These are phyloP conservation scores for Ceratina australensis DNA, from an alignment of 1,140 invertebrate genomes.

Conservation along the genomic window DNA sequence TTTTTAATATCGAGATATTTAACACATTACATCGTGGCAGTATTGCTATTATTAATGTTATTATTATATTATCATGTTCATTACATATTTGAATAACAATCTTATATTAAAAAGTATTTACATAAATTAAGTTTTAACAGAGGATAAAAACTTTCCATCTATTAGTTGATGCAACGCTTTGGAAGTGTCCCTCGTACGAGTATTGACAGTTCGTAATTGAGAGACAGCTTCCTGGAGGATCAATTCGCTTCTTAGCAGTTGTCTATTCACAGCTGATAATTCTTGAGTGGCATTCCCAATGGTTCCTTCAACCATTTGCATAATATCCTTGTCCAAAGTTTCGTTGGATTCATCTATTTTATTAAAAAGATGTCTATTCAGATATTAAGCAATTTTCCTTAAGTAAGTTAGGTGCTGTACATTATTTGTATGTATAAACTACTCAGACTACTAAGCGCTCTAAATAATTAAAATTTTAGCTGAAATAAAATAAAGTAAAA, in stretches of 20 bases:
- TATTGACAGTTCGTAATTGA: slow-evolving; percentile 71
- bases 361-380: slow-evolving; percentile 54
- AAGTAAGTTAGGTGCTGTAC: slow-evolving; percentile 32
- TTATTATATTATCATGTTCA: slow-evolving; percentile 18
- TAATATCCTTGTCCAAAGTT: slow-evolving; percentile 72
- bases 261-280: slow-evolving; percentile 72
- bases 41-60: slow-evolving; percentile 43
- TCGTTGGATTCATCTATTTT: slow-evolving; percentile 75
- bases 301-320: slow-evolving; percentile 68
- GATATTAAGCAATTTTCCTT: slow-evolving; percentile 52
- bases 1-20: slow-evolving; percentile 37
- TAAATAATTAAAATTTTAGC: slow-evolving; percentile 46
- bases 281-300: slow-evolving; percentile 71
- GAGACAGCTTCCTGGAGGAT: slow-evolving; percentile 75
- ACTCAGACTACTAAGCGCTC: slow-evolving; percentile 7
- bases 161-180: slow-evolving; percentile 69
- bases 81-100: slow-evolving; percentile 29
- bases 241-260: slow-evolving; percentile 76
- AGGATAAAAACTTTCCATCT: slow-evolving; percentile 72
- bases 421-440: slow-evolving; percentile 38
- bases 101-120: slow-evolving; percentile 54
- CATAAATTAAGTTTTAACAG: slow-evolving; percentile 71
- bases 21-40: slow-evolving; percentile 28
- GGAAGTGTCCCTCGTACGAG: slow-evolving; percentile 65
- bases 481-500: slow-evolving; percentile 15